Percentiles rank a stretch among this genome's conserved stretches.
Evolutionary conservation across 2,888 invertebrate species (phyloP).

Genomic region (Noctua comes): DNA sequence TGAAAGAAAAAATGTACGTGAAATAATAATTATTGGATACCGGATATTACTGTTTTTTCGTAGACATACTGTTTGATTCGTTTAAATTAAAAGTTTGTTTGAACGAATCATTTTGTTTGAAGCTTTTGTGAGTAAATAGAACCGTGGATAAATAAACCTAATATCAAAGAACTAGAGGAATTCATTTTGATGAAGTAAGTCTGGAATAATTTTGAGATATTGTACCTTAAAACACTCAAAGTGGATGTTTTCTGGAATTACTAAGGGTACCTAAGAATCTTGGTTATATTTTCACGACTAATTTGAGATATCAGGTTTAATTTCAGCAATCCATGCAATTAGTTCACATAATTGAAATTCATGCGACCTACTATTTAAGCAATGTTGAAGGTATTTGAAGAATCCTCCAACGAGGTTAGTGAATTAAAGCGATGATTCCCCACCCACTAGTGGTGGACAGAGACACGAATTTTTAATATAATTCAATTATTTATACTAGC

Average conservation of each 20-base stretch:
- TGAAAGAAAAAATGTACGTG: conserved; percentile 36
- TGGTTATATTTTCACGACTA: background rate
- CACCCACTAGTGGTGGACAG: no score
- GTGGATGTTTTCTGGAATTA: background rate
- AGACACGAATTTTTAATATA: no score
- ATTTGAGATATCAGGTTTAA: background rate
- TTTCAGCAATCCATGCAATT: conserved; percentile 3
- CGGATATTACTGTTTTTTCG: background rate
- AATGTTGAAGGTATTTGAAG: no score
- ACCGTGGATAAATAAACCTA: conserved; percentile 4
- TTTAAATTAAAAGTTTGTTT: background rate
- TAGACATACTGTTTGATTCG: background rate
- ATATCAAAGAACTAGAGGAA: background rate
- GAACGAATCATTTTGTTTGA: background rate
- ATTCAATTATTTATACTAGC: no score
- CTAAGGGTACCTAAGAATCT: background rate
- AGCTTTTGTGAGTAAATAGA: background rate
- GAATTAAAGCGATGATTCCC: no score
- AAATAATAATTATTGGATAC: background rate
- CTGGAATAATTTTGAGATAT: background rate
- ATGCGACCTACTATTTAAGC: no score
- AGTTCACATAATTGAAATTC: background rate
- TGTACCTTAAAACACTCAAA: background rate
- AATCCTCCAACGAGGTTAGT: no score
- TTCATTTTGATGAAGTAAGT: background rate